Evolutionary conservation across 2,888 invertebrate genomes (phyloP).

Genomic region (Chymomyza procnemis): DNA sequence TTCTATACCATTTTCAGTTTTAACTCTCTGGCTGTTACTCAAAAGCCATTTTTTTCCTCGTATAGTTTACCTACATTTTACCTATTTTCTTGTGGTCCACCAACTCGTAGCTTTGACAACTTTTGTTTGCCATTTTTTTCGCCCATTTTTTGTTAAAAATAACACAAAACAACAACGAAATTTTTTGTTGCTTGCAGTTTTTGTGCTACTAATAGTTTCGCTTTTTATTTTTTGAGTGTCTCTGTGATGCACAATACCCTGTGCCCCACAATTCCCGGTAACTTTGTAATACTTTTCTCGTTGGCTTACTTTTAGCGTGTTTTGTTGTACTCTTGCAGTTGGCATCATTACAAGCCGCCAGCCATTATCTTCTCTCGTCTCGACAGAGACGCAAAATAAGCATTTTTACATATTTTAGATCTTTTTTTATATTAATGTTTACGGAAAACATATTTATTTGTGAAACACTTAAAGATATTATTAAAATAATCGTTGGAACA

Average conservation of each 20-base stretch:
- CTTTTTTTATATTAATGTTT: not conserved
- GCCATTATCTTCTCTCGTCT: not conserved
- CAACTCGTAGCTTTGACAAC: constrained; percentile 34
- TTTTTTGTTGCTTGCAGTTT: constrained; percentile 20
- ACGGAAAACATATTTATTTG: not conserved
- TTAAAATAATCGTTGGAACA: not conserved
- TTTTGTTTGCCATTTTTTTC: constrained; percentile 24
- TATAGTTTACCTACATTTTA: constrained; percentile 39
- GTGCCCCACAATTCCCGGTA: not conserved
- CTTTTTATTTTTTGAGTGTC: constrained; percentile 55
- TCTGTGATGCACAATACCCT: not conserved
- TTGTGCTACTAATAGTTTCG: constrained; percentile 54
- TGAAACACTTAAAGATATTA: not conserved
- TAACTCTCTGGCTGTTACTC: not conserved
- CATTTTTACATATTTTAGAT: not conserved
- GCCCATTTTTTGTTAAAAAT: constrained; percentile 45
- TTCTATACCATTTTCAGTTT: not conserved
- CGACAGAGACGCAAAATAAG: not conserved
- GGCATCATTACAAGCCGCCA: not conserved
- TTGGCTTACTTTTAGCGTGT: too few relatives aligned
- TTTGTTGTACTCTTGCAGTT: not conserved
- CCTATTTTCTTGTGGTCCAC: not conserved
- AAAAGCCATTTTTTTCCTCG: constrained; percentile 9
- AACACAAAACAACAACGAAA: constrained; percentile 35
- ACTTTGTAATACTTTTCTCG: not conserved